These are phyloP conservation scores for Anguilla marmorata DNA, from an alignment of 2,797 vertebrate genomes.

Conservation along the genomic window DNA sequence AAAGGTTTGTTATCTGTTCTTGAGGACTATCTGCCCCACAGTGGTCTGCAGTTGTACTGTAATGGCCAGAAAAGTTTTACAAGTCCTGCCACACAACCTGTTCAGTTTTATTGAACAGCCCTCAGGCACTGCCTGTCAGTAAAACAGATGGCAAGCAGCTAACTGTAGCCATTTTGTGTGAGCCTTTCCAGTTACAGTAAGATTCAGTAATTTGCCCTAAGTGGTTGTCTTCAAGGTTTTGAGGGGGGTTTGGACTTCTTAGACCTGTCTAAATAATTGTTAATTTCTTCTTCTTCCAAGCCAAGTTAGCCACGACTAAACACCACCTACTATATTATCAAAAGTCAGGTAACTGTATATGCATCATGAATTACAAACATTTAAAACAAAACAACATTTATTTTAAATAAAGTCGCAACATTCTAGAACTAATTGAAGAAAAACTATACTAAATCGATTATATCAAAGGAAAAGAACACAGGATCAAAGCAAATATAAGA, in stretches of 20 bases:
- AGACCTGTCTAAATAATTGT: not conserved
- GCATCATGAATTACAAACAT: not conserved
- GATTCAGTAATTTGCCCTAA: not conserved
- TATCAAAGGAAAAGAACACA: not conserved
- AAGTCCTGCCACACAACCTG: slow-evolving; percentile 21
- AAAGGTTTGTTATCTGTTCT: slow-evolving; percentile 8
- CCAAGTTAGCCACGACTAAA: not conserved
- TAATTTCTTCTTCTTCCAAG: not conserved
- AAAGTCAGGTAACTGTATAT: not conserved
- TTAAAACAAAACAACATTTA: not conserved
- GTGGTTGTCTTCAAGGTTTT: not conserved
- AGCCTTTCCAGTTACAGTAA: not conserved
- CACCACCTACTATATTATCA: not conserved
- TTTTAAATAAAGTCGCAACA: not conserved
- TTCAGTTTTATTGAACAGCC: slow-evolving; percentile 37
- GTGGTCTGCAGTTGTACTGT: slow-evolving; percentile 26
- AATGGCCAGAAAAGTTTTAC: slow-evolving; percentile 34
- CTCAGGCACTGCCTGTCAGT: slow-evolving; percentile 29
- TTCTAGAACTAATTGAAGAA: not conserved
- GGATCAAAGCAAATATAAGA: not conserved
- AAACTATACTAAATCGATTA: not conserved
- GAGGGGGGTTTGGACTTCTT: not conserved
- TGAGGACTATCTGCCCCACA: slow-evolving; percentile 27
- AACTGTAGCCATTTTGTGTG: not conserved
- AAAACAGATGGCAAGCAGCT: slow-evolving; percentile 19